Evolutionary conservation across 2,113 vertebrate species (phyloP).

Genomic region (Leucoraja erinaceus): DNA sequence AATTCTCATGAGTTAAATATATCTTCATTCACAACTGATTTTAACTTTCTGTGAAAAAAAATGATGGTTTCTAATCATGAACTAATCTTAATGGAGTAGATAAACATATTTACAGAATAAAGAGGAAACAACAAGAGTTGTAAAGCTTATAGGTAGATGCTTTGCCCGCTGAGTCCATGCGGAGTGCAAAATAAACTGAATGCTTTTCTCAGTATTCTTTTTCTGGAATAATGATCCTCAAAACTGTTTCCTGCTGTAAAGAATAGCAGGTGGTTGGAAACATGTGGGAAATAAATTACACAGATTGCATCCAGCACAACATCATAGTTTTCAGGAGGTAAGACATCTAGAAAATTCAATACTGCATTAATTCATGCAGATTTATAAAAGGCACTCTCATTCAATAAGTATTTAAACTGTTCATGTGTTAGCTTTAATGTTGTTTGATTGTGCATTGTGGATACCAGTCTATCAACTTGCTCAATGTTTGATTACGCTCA

Average conservation of each 20-base stretch:
- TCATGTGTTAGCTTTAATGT: background rate
- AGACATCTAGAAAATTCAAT: too few relatives aligned
- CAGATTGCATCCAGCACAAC: background rate
- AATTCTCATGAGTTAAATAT: too few relatives aligned
- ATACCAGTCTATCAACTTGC: background rate
- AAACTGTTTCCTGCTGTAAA: background rate
- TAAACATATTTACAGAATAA: background rate
- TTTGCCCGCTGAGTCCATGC: background rate
- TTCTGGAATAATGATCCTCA: background rate
- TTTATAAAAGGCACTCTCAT: background rate
- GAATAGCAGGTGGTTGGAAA: background rate
- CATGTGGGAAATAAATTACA: background rate
- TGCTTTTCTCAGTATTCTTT: background rate
- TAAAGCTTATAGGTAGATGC: background rate
- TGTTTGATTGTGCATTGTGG: background rate
- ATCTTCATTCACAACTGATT: too few relatives aligned
- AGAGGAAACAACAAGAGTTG: background rate
- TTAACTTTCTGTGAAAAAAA: too few relatives aligned
- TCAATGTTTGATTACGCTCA: background rate
- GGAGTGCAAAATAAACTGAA: background rate
- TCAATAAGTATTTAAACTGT: background rate
- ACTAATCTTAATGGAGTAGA: too few relatives aligned
- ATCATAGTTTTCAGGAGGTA: background rate
- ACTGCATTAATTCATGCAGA: background rate
- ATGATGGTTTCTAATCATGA: too few relatives aligned